Evolutionary conservation across 2,113 vertebrate species (phyloP), one percentile per base, ranked within the genome.

Genomic region (Caracal caracal): DNA sequence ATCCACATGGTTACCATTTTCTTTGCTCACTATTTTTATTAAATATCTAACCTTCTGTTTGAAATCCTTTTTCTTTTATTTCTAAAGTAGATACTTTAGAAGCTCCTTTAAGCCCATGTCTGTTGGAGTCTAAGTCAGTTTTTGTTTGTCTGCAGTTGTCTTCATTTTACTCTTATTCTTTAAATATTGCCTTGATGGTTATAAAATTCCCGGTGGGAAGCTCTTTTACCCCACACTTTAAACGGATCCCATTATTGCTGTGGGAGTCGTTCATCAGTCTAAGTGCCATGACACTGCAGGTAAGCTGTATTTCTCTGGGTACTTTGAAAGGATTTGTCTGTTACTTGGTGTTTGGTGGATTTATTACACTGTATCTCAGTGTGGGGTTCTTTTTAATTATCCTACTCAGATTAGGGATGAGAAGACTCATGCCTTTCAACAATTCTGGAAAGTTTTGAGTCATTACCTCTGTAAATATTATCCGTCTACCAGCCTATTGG

Each of bases 301-400:
- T 84, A 47, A 92, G 11, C 35, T 71, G 7, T 49, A 92, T 90
- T 90, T 56, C 71, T 88, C 51, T 53, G 16, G 11, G 40, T n/a
- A 49, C 24, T 28, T 86, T 82, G 49, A 76, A 65, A 94, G n/a
- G 17, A 88, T 30, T 92, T 85, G 15, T 53, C 65, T 91, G 43
- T 70, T 81, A 37, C 61, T 51, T 63, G 56, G 66, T 80, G 20
- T 75, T 94, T 68, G 80, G 70, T 12, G 90, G 81, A 68, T 83
- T 90, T 70, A 88, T 94, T 82, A 63, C 2, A 82, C 10, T 16
- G 11, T 76, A 28, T 88, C 56, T 85, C 59, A 35, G 5, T 61
- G 28, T 87, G 56, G 9, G 40, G 30, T 79, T 94, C 56, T 82
- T 93, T 95, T 95, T 76, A 92, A 71, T 81, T 90, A 90, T 87